phyloP scores from a whole-genome alignment of 2,888 invertebrate genomes.

The Steinernema hermaphroditum region DNA sequence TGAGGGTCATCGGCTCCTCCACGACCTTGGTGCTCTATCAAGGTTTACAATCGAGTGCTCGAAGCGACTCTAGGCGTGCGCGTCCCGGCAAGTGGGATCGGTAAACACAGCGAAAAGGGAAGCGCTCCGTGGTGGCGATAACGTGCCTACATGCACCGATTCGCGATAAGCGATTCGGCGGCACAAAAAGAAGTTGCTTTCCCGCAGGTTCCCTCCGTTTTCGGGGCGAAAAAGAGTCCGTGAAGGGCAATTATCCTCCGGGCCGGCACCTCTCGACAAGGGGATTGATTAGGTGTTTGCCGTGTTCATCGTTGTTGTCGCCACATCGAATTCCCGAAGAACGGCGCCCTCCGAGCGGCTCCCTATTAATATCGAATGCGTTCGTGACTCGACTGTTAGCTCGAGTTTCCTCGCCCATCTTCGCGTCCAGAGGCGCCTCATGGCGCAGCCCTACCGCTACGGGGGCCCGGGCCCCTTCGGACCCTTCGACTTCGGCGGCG shows the following conservation, averaged over 20 bases:
- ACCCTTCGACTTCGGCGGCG: not conserved
- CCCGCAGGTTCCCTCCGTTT: too few species aligned
- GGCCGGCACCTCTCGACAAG: slow-evolving; percentile 12
- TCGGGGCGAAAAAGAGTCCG: not conserved
- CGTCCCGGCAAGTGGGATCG: too few species aligned
- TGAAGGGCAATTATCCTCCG: slow-evolving; percentile 1
- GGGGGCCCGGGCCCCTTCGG: slow-evolving; percentile 5
- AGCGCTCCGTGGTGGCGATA: too few species aligned
- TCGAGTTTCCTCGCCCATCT: not conserved
- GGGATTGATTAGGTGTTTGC: slow-evolving; percentile 16
- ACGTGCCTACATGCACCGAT: too few species aligned
- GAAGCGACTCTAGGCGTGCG: too few species aligned
- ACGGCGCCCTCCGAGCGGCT: not conserved
- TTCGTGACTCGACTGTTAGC: not conserved
- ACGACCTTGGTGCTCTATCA: too few species aligned
- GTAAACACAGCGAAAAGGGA: too few species aligned
- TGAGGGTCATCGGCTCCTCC: too few species aligned
- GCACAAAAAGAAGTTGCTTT: too few species aligned
- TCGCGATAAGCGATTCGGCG: too few species aligned
- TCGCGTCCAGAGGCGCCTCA: not conserved
- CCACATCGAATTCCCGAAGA: not conserved
- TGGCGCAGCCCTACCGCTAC: slow-evolving; percentile 18
- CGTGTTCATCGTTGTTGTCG: not conserved
- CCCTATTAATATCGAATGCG: slow-evolving; percentile 20
- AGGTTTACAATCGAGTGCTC: too few species aligned